These are phyloP conservation scores for Scaptomyza parva DNA, from an alignment of 2,888 invertebrate species.

Conservation along the genomic window DNA sequence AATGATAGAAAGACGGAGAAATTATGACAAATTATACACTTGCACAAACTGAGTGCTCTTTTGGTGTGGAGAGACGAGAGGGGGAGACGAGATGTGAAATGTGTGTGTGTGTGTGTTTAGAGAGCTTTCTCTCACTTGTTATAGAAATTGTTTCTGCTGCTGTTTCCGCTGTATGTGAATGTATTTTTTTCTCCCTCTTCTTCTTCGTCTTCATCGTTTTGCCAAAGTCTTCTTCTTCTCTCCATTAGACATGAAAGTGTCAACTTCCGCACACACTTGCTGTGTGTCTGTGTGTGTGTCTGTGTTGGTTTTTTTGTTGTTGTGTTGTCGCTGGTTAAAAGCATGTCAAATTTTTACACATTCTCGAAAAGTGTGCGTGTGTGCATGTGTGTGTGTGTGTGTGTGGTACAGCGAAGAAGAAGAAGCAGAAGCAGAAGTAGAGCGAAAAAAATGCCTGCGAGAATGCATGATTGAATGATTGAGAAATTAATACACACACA, in stretches of 20 bases:
- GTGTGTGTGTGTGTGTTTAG: no score
- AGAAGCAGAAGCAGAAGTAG: not conserved
- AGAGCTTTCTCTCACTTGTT: not conserved
- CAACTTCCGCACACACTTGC: conserved; percentile 54
- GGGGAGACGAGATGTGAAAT: not conserved
- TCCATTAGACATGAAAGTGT: conserved; percentile 67
- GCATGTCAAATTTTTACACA: conserved; percentile 78
- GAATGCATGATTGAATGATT: conserved; percentile 77
- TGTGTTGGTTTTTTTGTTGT: not conserved
- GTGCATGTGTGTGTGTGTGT: no score
- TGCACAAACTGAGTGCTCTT: not conserved
- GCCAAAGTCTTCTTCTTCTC: conserved; percentile 27
- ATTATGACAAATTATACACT: not conserved
- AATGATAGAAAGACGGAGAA: not conserved
- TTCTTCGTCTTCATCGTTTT: no score
- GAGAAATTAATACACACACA: conserved; percentile 74
- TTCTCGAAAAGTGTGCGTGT: conserved; percentile 43
- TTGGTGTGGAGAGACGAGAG: no score
- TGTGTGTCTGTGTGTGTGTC: conserved; percentile 29
- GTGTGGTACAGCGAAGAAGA: no score
- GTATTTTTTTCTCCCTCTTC: not conserved
- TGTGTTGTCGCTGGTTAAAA: conserved; percentile 64
- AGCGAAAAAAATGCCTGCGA: conserved; percentile 52
- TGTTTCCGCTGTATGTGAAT: conserved; percentile 47
- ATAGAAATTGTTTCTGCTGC: conserved; percentile 23